Base-by-base conservation (phyloP, 1,140 invertebrate species). In the Archegozetes longisetosus region DNA sequence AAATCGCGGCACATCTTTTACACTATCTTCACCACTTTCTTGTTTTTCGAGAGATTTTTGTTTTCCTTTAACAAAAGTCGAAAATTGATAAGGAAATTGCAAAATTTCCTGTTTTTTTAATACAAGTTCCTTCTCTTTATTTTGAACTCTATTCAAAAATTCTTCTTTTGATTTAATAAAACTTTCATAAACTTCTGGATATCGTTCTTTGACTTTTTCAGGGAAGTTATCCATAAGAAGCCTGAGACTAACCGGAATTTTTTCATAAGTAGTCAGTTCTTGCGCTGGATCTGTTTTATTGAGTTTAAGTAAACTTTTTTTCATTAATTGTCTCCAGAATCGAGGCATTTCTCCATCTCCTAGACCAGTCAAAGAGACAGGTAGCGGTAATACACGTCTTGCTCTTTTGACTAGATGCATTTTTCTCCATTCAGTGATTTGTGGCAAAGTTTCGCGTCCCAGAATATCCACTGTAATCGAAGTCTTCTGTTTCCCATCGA, bases 301-400 rank as follows among this genome's bases (percentile, higher is more conserved):
- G 27, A 54, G 17, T 51, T 23, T n/a, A 14, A n/a, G 12, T 20
- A 47, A 3, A 24, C 26, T 32, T 47, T 47, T 53, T 6, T 14
- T 28, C 6, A 61, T 48, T 9, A 17, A 40, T 25, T 61, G 54
- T 24, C 24, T 58, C 62, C 62, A 63, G 12, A 58, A 55, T 3
- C 48, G 9, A 51, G 60, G 23, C 28, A 26, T 23, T 32, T 61
- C 20, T 24, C 53, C 58, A 57, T 63, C 58, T 28, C 60, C 59
- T 20, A 60, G 48, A 9, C 58, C 58, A 17, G 62, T 63, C 22
- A 63, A 53, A 25, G 50, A 54, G 6, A 60, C 28, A 1, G 62
- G 62, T 32, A 60, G 29, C 20, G 62, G 62, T 3, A 63, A 17
- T 20, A 49, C 20, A 55, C 58, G 24, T 20, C 53, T 22, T 20